A percentile compares a stretch with the other conserved stretches of the same genome.
Conservation (phyloP, 2,113 vertebrate genomes). For the Mirza zaza region DNA sequence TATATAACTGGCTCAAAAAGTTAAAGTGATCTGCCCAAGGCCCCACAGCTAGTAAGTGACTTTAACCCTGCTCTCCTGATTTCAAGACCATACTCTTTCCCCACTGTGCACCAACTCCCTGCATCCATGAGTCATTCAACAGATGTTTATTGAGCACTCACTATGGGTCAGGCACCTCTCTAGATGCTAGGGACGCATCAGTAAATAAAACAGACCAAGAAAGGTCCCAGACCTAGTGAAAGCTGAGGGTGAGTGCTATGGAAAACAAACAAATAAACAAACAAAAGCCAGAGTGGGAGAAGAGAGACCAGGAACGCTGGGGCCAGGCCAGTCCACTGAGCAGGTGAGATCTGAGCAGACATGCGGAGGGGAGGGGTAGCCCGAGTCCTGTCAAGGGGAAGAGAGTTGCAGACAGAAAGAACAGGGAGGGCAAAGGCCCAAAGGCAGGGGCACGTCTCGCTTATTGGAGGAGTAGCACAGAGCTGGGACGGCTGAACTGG, state of each 20-base stretch:
- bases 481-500: background rate
- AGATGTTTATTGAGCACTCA: background rate
- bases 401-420: background rate
- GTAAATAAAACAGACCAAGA: background rate
- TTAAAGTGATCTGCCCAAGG: background rate
- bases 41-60: background rate
- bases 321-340: background rate
- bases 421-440: background rate
- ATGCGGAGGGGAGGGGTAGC: background rate
- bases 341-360: background rate
- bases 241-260: background rate
- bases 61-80: too few relatives aligned
- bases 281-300: background rate
- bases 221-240: background rate
- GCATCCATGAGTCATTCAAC: background rate
- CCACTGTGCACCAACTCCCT: rapidly evolving
- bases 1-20: background rate
- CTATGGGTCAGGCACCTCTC: background rate
- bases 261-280: background rate
- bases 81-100: background rate
- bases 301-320: background rate
- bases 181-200: background rate
- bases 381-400: background rate
- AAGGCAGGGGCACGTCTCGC: background rate
- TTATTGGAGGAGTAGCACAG: background rate